phyloP scores from a whole-genome alignment of 2,888 invertebrate genomes.

The Drosophila nr. perissopoda region DNA sequence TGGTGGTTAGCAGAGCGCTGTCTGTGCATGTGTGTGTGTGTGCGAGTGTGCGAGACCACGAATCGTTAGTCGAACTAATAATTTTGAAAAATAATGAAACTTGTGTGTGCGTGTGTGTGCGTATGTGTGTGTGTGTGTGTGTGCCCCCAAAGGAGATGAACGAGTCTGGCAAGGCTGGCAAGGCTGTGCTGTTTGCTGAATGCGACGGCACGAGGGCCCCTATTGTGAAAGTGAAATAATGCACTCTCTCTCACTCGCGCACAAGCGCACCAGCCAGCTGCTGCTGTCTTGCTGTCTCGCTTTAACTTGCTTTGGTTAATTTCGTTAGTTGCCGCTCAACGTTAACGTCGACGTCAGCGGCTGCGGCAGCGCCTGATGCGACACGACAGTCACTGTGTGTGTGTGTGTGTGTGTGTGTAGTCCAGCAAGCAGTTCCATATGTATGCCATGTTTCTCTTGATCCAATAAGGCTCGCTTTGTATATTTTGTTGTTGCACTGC shows the following conservation, averaged over 20 bases:
- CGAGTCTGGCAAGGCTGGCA: slow-evolving; percentile 29
- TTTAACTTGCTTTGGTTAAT: slow-evolving; percentile 80
- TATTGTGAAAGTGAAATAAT: slow-evolving; percentile 40
- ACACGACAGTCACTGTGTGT: slow-evolving; percentile 23
- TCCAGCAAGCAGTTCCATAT: slow-evolving; percentile 43
- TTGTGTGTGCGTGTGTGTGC: slow-evolving; percentile 31
- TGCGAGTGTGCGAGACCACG: slow-evolving; percentile 71
- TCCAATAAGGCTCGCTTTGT: slow-evolving; percentile 62
- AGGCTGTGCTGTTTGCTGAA: slow-evolving; percentile 29
- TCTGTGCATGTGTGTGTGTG: slow-evolving; percentile 17
- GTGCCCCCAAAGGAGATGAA: slow-evolving; percentile 10
- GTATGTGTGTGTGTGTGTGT: slow-evolving; percentile 14
- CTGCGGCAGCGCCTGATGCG: slow-evolving; percentile 30
- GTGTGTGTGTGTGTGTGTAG: slow-evolving; percentile 19
- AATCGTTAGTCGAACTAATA: slow-evolving; percentile 82
- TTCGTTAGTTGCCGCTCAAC: slow-evolving; percentile 70
- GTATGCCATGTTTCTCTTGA: slow-evolving; percentile 63
- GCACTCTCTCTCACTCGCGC: slow-evolving; percentile 40
- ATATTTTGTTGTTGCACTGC: slow-evolving; percentile 28
- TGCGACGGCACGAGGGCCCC: slow-evolving; percentile 39
- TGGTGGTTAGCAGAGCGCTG: slow-evolving; percentile 62
- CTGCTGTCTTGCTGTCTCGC: slow-evolving; percentile 71
- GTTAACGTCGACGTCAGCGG: slow-evolving; percentile 42
- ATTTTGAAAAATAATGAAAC: slow-evolving; percentile 82
- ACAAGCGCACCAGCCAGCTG: slow-evolving; percentile 12